A percentile compares a stretch with the other conserved stretches of the same genome.
Evolutionary conservation across 2,888 invertebrate genomes (phyloP).

Genomic region (Tillus elongatus): DNA sequence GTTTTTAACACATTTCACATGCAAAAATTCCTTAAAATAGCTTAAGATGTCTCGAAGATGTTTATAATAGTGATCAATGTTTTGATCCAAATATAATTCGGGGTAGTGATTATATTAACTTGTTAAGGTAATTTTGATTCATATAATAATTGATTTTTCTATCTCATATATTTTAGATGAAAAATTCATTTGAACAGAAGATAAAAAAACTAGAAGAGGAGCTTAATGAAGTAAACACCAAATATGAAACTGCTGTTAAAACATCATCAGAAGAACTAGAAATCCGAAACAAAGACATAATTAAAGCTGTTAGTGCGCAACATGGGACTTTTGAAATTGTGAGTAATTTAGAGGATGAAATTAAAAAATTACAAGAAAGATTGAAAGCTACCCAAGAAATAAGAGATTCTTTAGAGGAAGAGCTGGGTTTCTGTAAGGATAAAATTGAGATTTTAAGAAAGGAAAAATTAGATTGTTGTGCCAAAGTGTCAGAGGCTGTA

Average conservation of each 20-base stretch:
- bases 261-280: constrained; percentile 40
- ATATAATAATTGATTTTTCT: constrained; percentile 7
- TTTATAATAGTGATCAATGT: too few relatives aligned
- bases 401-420: constrained; percentile 39
- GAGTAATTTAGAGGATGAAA: constrained; percentile 43
- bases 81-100: too few relatives aligned
- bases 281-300: constrained; percentile 39
- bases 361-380: constrained; percentile 42
- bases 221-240: constrained; percentile 16
- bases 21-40: too few relatives aligned
- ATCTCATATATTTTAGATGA: too few relatives aligned
- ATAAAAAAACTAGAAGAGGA: constrained; percentile 46
- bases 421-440: constrained; percentile 37
- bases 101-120: too few relatives aligned
- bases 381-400: constrained; percentile 26
- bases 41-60: too few relatives aligned
- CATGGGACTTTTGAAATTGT: constrained; percentile 44
- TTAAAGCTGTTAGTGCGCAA: constrained; percentile 40
- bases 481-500: constrained; percentile 50
- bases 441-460: constrained; percentile 38
- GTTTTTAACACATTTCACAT: too few relatives aligned
- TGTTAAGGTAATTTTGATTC: too few relatives aligned
- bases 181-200: too few relatives aligned
- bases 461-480: constrained; percentile 44
- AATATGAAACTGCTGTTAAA: constrained; percentile 20